phyloP scores from a whole-genome alignment of 2,113 vertebrate genomes.

The Tachycineta bicolor region DNA sequence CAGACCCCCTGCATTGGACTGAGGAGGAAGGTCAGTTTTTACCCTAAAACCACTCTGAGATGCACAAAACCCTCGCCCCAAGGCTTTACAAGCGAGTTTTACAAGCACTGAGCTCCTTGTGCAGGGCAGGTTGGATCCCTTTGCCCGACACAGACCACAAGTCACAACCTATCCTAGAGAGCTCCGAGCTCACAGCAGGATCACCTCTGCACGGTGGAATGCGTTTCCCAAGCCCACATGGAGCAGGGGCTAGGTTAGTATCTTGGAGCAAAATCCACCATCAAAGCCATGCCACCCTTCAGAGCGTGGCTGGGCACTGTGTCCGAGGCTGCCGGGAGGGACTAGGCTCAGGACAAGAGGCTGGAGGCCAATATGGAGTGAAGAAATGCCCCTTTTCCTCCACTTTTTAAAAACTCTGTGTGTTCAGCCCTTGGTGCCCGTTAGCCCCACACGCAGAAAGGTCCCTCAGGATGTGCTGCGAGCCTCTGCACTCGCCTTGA shows the following conservation, averaged over 20 bases:
- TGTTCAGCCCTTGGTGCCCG: fast-evolving
- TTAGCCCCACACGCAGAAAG: fast-evolving
- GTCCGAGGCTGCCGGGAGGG: neutral
- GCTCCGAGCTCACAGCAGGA: fast-evolving
- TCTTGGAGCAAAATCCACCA: neutral
- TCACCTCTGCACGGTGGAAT: fast-evolving
- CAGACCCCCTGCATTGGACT: neutral
- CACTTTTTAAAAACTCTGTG: fast-evolving
- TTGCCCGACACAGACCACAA: fast-evolving
- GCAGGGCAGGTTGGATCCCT: neutral
- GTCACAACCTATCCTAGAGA: fast-evolving
- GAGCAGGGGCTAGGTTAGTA: neutral
- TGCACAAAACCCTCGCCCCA: fast-evolving
- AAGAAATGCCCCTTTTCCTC: neutral
- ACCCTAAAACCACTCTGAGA: fast-evolving
- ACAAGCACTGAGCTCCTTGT: neutral
- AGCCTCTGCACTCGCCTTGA: fast-evolving
- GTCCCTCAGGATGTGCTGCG: neutral
- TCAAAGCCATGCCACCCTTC: fast-evolving
- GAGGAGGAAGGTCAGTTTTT: fast-evolving
- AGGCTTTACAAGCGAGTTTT: neutral
- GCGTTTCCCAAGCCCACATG: fast-evolving
- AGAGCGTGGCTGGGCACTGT: fast-evolving
- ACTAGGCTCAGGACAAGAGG: neutral
- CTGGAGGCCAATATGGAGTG: neutral